These are phyloP conservation scores for Pluvianellus socialis DNA, from an alignment of 2,113 vertebrate species.

Conservation along the genomic window DNA sequence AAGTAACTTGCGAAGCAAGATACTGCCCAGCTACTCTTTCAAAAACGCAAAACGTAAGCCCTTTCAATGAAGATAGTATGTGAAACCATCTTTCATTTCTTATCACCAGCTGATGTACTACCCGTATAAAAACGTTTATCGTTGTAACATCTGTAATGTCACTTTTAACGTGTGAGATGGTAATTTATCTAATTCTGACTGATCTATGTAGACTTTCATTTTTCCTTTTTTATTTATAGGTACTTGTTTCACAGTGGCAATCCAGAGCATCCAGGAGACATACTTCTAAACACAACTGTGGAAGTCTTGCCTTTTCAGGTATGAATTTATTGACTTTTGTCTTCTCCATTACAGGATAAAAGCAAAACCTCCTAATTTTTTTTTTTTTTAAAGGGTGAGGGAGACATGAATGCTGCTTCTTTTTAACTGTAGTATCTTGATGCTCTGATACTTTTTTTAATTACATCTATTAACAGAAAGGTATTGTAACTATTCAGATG, in stretches of 20 bases:
- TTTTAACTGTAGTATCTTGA: not conserved
- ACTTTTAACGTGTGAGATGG: not conserved
- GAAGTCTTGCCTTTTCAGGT: constrained; percentile 93
- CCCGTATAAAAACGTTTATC: not conserved
- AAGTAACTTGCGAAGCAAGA: not conserved
- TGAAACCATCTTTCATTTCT: not conserved
- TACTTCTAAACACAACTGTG: constrained; percentile 92
- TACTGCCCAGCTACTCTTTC: not conserved
- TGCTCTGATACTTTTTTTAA: not conserved
- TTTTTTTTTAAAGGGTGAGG: not conserved
- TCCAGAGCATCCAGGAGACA: constrained; percentile 94
- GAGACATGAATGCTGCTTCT: not conserved
- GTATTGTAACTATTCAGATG: not conserved
- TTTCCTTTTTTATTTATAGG: constrained; percentile 72
- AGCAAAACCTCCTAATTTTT: not conserved
- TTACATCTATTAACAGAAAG: not conserved
- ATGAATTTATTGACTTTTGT: not conserved
- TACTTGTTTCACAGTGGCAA: constrained; percentile 97
- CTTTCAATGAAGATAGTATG: not conserved
- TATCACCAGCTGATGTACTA: not conserved
- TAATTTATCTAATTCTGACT: not conserved
- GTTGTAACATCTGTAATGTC: not conserved
- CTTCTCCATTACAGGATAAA: not conserved
- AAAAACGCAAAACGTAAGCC: not conserved
- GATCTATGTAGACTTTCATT: not conserved